Conservation (phyloP, 2,888 invertebrate genomes). For the Prionchulus punctatus region DNA sequence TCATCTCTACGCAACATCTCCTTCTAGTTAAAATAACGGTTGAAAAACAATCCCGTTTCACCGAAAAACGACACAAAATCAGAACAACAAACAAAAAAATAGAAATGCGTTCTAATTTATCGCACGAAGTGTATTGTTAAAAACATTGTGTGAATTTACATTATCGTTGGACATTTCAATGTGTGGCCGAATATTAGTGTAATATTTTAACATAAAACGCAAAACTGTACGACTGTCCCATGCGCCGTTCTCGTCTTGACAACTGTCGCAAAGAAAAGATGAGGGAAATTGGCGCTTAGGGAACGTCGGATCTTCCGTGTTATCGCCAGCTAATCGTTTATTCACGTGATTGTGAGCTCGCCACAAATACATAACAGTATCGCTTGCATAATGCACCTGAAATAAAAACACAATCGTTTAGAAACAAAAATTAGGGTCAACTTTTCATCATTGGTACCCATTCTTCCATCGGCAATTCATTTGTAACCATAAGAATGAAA, state of each 20-base stretch:
- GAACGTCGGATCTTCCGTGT: conserved; percentile 66
- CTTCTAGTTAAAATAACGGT: too few species aligned
- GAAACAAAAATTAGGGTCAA: too few species aligned
- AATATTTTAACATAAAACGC: background rate
- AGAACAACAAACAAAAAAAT: too few species aligned
- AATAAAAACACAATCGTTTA: background rate
- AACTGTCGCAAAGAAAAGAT: conserved; percentile 45
- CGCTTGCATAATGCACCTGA: conserved; percentile 50
- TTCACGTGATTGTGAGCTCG: conserved; percentile 71
- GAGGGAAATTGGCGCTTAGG: conserved; percentile 73
- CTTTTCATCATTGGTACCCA: too few species aligned
- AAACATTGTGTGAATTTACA: too few species aligned
- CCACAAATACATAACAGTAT: conserved; percentile 74
- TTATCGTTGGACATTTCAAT: too few species aligned
- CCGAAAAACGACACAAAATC: too few species aligned
- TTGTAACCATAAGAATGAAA: conserved; percentile 66
- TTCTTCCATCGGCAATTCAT: conserved; percentile 29
- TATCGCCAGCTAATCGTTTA: conserved; percentile 58
- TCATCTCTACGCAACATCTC: too few species aligned
- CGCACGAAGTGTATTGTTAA: too few species aligned
- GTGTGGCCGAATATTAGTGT: background rate
- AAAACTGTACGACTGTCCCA: background rate
- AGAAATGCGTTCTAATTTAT: too few species aligned
- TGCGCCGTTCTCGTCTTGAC: conserved; percentile 15
- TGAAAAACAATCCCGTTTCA: too few species aligned